Percentiles rank a stretch among this genome's conserved stretches.
Evolutionary conservation across 2,113 vertebrate genomes (phyloP).

Genomic region (Apistogramma diplotaenia): DNA sequence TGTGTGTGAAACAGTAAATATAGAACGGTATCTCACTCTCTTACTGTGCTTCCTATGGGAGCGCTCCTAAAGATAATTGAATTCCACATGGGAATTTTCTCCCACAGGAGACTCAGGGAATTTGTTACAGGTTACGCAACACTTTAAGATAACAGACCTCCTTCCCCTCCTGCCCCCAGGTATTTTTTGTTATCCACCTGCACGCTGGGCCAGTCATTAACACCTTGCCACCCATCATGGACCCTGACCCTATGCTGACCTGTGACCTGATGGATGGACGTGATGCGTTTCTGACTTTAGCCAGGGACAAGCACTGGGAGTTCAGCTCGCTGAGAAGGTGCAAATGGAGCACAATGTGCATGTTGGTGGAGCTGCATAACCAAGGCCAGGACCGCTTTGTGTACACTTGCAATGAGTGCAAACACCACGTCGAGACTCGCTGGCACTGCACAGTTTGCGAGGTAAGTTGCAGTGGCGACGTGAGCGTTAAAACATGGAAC

Average conservation of each 20-base stretch:
- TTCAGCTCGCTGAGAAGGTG: slow-evolving; percentile 94
- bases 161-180: slow-evolving; percentile 71
- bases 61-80: neutral
- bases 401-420: slow-evolving; percentile 99
- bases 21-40: neutral
- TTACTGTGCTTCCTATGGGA: neutral
- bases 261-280: slow-evolving; percentile 98
- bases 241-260: slow-evolving; percentile 90
- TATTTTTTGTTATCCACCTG: slow-evolving; percentile 97
- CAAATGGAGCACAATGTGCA: slow-evolving; percentile 98
- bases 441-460: slow-evolving; percentile 98
- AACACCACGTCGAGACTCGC: slow-evolving; percentile 96
- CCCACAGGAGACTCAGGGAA: neutral
- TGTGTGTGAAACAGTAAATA: neutral
- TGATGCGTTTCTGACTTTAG: slow-evolving; percentile 94
- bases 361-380: slow-evolving; percentile 97
- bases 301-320: slow-evolving; percentile 98
- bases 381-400: slow-evolving; percentile 99
- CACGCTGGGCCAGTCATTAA: slow-evolving; percentile 92
- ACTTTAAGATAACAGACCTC: neutral
- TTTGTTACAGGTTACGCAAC: neutral
- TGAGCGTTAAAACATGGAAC: neutral
- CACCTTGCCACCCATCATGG: slow-evolving; percentile 92
- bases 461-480: slow-evolving; percentile 71
- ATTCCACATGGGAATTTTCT: neutral